Evolutionary conservation across 2,113 vertebrate genomes (phyloP), one percentile per base, ranked within the genome.

Genomic region (Pomatorhinus ruficollis): DNA sequence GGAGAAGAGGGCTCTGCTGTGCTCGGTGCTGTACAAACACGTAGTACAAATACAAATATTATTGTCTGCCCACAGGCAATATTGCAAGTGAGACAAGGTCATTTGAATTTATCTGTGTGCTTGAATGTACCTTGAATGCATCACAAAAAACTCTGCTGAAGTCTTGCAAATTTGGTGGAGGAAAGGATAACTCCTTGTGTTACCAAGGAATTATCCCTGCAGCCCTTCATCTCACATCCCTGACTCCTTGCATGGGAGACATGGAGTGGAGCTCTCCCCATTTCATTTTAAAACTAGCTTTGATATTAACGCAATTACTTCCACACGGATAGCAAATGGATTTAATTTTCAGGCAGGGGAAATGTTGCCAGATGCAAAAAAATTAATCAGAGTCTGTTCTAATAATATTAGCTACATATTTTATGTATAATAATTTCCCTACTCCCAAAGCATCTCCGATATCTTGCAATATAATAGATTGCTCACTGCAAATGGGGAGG

Each of bases 311-410:
- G 92, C 76, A 80, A 77, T 95, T 88, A 45, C 83, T 94, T 96
- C 88, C 83, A 71, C 69, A 75, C 0, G 2, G 47, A 56, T 23
- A 93, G 85, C 37, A 95, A 96, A 92, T 90, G 79, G 92, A 72
- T 93, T 88, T 93, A 44, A 47, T 93, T 91, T 95, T 71, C 90
- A 92, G 78, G 71, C 87, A 88, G 42, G 47, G 82, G 71, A 86
- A 83, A 86, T 86, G 89, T 86, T 95, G 78, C 75, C 91, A 90
- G 64, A 85, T 80, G 52, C 59, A 86, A 91, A 95, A 91, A 95
- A 95, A 96, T 94, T 90, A 93, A 96, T 97, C 95, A 90, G 87
- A 95, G 75, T 63, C 90, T 70, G 19, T 93, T 93, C 87, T 94
- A 91, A 94, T 91, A 89, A 85, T 85, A 91, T 85, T 47, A 87